These are phyloP conservation scores for Drosophila parthenogenetica DNA, from an alignment of 2,888 invertebrate species.

Conservation along the genomic window DNA sequence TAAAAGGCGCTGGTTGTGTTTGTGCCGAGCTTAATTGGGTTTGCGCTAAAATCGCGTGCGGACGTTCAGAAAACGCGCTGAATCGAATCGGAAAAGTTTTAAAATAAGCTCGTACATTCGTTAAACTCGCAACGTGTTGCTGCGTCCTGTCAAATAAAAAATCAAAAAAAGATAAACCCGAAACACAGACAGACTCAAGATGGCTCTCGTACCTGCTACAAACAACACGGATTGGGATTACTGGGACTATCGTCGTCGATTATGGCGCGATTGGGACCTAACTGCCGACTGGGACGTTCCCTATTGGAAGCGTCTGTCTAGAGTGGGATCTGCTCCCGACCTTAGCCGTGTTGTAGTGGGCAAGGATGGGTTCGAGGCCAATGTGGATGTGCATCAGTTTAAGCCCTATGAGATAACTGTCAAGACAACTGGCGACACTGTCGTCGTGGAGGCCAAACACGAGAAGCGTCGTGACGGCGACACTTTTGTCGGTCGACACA, in stretches of 20 bases:
- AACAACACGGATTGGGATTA: slow-evolving; percentile 82
- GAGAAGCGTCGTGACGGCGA: slow-evolving; percentile 90
- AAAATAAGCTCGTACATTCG: slow-evolving; percentile 38
- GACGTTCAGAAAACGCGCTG: slow-evolving; percentile 69
- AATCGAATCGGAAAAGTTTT: slow-evolving; percentile 51
- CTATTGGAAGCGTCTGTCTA: slow-evolving; percentile 83
- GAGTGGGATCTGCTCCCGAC: slow-evolving; percentile 84
- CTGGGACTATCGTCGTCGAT: slow-evolving; percentile 83
- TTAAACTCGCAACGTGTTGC: slow-evolving; percentile 62
- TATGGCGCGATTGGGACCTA: slow-evolving; percentile 84
- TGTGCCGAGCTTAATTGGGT: slow-evolving; percentile 83
- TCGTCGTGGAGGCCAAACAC: slow-evolving; percentile 89
- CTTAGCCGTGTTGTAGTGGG: slow-evolving; percentile 85
- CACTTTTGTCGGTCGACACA: slow-evolving; percentile 92
- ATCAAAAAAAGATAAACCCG: neutral
- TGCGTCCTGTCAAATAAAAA: slow-evolving; percentile 60
- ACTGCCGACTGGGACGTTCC: slow-evolving; percentile 83
- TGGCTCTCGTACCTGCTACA: slow-evolving; percentile 82
- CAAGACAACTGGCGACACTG: slow-evolving; percentile 88
- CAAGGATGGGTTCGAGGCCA: slow-evolving; percentile 89
- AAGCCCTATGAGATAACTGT: slow-evolving; percentile 89
- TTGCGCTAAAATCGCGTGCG: slow-evolving; percentile 80
- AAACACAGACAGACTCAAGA: slow-evolving; percentile 42
- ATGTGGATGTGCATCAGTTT: slow-evolving; percentile 89
- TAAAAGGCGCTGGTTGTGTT: slow-evolving; percentile 78